A percentile compares a stretch with the other conserved stretches of the same genome.
Conservation (phyloP, 2,888 invertebrate species). For the Epinotia nisella region DNA sequence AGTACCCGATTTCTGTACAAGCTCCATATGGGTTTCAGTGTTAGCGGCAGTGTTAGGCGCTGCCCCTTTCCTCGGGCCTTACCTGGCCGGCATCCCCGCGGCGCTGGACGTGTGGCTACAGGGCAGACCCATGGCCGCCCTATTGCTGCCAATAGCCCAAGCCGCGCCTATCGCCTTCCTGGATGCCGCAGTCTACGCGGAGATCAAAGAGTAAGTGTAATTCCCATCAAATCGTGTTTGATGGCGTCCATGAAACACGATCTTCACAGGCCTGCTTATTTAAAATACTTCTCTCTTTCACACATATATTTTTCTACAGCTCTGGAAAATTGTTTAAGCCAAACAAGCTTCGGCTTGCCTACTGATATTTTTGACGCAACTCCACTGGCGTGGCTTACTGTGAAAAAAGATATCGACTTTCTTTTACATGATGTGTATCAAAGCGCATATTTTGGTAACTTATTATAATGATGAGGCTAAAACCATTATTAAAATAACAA, state of each 20-base stretch:
- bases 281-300: neutral
- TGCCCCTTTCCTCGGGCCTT: constrained; percentile 97
- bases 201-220: constrained; percentile 95
- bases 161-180: constrained; percentile 96
- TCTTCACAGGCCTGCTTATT: neutral
- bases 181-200: constrained; percentile 97
- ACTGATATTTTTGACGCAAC: too few species aligned
- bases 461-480: neutral
- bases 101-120: constrained; percentile 98
- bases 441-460: neutral
- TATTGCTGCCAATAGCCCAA: constrained; percentile 92
- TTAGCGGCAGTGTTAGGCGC: constrained; percentile 97
- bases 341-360: too few species aligned
- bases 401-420: too few species aligned
- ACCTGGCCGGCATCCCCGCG: constrained; percentile 97
- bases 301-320: too few species aligned
- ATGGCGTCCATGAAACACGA: neutral
- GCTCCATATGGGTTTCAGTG: too few species aligned
- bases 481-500: too few species aligned
- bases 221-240: neutral
- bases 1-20: too few species aligned
- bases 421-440: neutral
- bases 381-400: too few species aligned
- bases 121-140: constrained; percentile 91
- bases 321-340: too few species aligned